Conservation (phyloP, 1,140 invertebrate genomes). For the Agrypnia vestita region DNA sequence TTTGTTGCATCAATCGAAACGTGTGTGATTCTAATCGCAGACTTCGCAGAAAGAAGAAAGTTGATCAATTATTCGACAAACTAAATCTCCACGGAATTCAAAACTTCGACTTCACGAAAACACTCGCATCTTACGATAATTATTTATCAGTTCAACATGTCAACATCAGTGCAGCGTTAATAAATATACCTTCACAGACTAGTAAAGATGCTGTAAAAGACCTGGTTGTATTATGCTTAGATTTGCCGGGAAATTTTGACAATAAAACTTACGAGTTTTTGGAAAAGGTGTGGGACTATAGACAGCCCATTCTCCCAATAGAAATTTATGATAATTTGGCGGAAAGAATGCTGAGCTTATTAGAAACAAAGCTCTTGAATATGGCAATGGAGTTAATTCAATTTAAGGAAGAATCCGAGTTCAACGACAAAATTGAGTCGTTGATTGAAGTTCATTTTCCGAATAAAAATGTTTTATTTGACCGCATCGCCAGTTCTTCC, state of each 20-base stretch:
- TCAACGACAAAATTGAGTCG: background rate
- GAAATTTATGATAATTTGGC: conserved; percentile 24
- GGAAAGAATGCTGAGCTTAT: background rate
- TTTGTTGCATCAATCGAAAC: background rate
- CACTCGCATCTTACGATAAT: background rate
- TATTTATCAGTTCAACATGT: background rate
- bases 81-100: background rate
- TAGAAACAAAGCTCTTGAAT: conserved; percentile 25
- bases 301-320: background rate
- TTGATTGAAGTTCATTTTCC: conserved; percentile 15
- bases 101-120: conserved; percentile 3
- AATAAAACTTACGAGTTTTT: conserved; percentile 26
- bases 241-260: background rate
- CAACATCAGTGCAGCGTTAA: conserved; percentile 24
- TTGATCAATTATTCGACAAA: background rate
- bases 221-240: background rate
- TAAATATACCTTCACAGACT: conserved; percentile 12
- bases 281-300: conserved; percentile 13
- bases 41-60: background rate
- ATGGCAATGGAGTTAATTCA: conserved; percentile 5
- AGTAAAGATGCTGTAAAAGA: conserved; percentile 1
- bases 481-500: background rate
- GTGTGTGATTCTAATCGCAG: background rate
- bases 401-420: conserved; percentile 17
- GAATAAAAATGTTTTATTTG: conserved; percentile 25